These are phyloP conservation scores for Tetrax tetrax DNA, from an alignment of 2,113 vertebrate genomes.

Conservation along the genomic window DNA sequence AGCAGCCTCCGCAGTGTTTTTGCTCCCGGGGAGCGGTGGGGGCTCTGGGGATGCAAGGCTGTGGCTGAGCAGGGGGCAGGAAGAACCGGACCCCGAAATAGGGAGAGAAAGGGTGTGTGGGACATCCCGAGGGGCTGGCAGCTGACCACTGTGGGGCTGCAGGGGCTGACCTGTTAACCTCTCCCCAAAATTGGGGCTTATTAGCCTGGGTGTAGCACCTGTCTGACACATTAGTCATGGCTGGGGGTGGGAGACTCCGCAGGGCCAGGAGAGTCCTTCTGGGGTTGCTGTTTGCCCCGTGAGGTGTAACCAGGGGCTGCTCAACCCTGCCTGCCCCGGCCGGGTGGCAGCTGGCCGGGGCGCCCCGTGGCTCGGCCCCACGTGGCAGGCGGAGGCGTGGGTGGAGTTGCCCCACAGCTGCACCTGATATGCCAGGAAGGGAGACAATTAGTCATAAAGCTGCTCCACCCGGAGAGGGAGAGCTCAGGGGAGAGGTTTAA, in stretches of 20 bases:
- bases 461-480: not conserved
- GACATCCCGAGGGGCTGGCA: not conserved
- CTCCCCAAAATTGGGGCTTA: not conserved
- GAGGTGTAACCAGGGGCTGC: not conserved
- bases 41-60: not conserved
- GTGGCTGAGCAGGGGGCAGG: not conserved
- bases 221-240: not conserved
- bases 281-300: accelerated
- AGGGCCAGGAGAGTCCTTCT: not conserved
- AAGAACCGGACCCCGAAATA: accelerated
- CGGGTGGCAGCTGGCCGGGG: accelerated
- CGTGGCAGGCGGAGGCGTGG: accelerated
- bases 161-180: not conserved
- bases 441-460: constrained; percentile 1
- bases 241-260: not conserved
- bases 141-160: not conserved
- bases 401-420: not conserved
- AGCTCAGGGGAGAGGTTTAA: not conserved
- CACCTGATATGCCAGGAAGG: not conserved
- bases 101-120: accelerated
- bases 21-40: not conserved
- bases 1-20: constrained; percentile 19
- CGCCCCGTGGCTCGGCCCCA: not conserved
- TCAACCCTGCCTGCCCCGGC: accelerated
- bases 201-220: not conserved